Conservation (phyloP, 2,113 vertebrate genomes). For the Charina bottae region DNA sequence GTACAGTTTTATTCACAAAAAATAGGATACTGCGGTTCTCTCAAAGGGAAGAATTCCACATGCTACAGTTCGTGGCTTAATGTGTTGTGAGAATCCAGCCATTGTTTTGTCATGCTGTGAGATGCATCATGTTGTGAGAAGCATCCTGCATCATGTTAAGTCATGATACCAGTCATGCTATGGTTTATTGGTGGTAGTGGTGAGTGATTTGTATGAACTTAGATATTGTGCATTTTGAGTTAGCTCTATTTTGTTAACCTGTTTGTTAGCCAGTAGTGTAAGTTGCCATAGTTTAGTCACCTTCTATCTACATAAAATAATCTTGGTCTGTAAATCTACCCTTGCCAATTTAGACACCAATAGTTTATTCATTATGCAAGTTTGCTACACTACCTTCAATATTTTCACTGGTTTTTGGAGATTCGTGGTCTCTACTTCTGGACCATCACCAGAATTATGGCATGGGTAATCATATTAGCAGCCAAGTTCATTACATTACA, state of each 20-base stretch:
- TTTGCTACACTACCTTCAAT: neutral
- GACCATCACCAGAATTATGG: constrained; percentile 19
- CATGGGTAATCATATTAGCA: neutral
- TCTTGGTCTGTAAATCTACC: neutral
- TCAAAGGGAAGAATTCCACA: neutral
- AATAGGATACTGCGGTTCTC: neutral
- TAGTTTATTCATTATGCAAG: neutral
- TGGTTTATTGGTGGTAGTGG: neutral
- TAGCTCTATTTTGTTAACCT: neutral
- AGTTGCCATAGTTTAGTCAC: neutral
- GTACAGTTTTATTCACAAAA: neutral
- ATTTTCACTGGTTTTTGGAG: neutral
- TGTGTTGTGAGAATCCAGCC: neutral
- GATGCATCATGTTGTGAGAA: neutral
- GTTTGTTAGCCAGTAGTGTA: neutral
- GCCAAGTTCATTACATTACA: constrained; percentile 6
- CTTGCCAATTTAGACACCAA: neutral
- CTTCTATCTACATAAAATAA: neutral
- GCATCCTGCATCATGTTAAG: neutral
- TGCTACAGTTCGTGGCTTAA: neutral
- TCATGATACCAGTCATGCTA: neutral
- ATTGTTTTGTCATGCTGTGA: neutral
- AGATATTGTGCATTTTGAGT: neutral
- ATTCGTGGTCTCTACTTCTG: neutral
- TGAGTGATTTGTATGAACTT: neutral